A percentile compares a stretch with the other conserved stretches of the same genome.
Evolutionary conservation across 1,140 invertebrate species (phyloP).

Genomic region (Aphaenogaster floridana): DNA sequence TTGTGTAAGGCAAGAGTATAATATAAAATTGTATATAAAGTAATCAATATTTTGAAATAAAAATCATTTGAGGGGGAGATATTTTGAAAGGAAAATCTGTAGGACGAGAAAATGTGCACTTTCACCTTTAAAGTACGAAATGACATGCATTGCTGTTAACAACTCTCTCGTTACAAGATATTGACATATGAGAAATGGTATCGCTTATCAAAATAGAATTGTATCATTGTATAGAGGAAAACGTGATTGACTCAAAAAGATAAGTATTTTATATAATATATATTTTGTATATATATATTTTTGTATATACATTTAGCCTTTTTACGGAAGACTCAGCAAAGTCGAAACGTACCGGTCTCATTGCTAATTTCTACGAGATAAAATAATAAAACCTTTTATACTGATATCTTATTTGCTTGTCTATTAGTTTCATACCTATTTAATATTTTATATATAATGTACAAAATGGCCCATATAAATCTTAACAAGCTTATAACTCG

Average conservation of each 20-base stretch:
- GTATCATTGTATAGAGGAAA: background rate
- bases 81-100: background rate
- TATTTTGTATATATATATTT: too few species aligned
- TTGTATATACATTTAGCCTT: too few species aligned
- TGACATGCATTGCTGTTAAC: background rate
- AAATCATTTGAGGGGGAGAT: background rate
- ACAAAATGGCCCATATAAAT: too few species aligned
- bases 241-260: background rate
- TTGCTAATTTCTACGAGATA: too few species aligned
- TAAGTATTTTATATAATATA: background rate
- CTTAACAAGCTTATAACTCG: too few species aligned
- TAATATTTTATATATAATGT: too few species aligned
- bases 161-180: slow-evolving; percentile 21
- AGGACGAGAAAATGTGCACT: background rate
- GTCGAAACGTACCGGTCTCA: too few species aligned
- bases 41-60: background rate
- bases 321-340: too few species aligned
- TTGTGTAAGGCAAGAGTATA: too few species aligned
- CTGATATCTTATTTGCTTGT: too few species aligned
- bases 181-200: background rate
- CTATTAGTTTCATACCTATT: too few species aligned
- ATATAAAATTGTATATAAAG: background rate
- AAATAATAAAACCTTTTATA: too few species aligned
- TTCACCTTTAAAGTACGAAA: slow-evolving; percentile 10
- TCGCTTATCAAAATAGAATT: background rate